phyloP scores from a whole-genome alignment of 2,797 vertebrate species.

The Leontopithecus rosalia region DNA sequence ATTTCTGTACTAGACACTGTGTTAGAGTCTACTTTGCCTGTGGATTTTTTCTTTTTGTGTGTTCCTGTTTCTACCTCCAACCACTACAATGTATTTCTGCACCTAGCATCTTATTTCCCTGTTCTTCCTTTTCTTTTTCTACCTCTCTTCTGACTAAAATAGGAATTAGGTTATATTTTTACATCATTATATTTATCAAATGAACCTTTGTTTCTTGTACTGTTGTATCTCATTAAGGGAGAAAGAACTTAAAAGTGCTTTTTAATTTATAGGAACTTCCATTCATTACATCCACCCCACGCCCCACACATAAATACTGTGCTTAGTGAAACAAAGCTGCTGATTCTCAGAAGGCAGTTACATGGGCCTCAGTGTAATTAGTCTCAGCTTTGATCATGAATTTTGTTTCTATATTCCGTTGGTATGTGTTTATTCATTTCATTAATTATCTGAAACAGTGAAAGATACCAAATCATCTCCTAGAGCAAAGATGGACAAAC shows the following conservation, averaged over 20 bases:
- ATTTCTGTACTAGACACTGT: not conserved
- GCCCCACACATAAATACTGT: not conserved
- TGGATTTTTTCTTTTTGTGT: not conserved
- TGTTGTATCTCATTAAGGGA: not conserved
- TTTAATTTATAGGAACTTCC: not conserved
- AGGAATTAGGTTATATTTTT: not conserved
- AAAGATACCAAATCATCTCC: not conserved
- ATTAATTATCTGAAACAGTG: conserved; percentile 28
- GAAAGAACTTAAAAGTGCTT: not conserved
- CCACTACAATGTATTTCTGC: not conserved
- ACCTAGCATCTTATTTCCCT: not conserved
- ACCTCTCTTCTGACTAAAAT: not conserved
- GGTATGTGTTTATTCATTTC: conserved; percentile 6
- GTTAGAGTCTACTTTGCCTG: not conserved
- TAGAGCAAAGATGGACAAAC: not conserved
- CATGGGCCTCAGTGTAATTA: not conserved
- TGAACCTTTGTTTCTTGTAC: not conserved
- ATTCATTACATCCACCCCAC: not conserved
- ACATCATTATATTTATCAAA: not conserved
- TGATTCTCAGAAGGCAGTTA: not conserved
- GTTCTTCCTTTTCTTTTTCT: not conserved
- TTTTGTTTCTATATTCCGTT: not conserved
- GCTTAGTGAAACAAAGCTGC: conserved; percentile 28
- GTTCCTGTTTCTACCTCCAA: not conserved
- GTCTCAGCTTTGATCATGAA: not conserved